phyloP scores from a whole-genome alignment of 2,797 vertebrate genomes.

The Chromis chromis region DNA sequence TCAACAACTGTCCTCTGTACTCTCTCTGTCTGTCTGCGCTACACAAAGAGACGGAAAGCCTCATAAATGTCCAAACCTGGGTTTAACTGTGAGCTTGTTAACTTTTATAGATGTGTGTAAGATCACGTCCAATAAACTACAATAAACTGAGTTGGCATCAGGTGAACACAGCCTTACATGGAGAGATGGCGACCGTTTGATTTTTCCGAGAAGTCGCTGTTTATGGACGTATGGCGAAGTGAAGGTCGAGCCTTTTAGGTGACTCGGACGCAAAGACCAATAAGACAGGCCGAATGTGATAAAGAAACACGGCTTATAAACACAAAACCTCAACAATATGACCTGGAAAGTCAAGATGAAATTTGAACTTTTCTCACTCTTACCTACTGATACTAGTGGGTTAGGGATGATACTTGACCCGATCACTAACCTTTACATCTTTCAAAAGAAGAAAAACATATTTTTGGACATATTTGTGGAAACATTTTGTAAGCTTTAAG shows the following conservation, averaged over 20 bases:
- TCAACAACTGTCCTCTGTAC: constrained; percentile 54
- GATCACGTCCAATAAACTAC: constrained; percentile 70
- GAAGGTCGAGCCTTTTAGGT: constrained; percentile 44
- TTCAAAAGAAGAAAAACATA: no score
- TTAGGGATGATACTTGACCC: no score
- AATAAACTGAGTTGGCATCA: constrained; percentile 47
- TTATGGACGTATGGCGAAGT: constrained; percentile 45
- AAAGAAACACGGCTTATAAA: not conserved
- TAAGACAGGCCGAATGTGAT: not conserved
- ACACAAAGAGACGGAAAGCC: constrained; percentile 23
- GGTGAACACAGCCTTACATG: constrained; percentile 51
- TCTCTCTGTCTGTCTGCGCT: constrained; percentile 4
- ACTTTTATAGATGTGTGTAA: constrained; percentile 73
- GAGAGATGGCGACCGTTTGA: constrained; percentile 26
- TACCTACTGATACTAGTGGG: no score
- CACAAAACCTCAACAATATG: not conserved
- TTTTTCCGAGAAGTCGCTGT: constrained; percentile 36
- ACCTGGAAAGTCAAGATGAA: not conserved
- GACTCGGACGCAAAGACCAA: constrained; percentile 16
- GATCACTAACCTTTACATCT: no score
- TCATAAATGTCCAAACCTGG: constrained; percentile 71
- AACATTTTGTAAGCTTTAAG: not conserved
- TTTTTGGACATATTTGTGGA: no score
- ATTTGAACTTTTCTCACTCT: not conserved
- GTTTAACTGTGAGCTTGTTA: constrained; percentile 70